Evolutionary conservation across 2,113 vertebrate genomes (phyloP).

Genomic region (Petroica traversi): DNA sequence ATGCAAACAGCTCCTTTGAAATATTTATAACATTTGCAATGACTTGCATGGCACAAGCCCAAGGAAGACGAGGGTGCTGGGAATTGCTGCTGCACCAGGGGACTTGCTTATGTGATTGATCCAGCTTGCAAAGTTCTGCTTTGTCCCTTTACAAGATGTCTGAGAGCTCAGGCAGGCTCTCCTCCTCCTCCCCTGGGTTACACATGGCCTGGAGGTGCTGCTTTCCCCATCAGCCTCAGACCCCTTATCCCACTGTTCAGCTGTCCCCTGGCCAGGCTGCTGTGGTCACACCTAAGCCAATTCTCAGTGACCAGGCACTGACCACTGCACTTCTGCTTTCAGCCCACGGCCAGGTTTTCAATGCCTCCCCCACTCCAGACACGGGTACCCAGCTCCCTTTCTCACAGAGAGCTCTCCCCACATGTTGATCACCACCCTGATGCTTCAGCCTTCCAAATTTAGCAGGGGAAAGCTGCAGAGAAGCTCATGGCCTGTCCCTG

Average conservation of each 20-base stretch:
- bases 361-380: not conserved
- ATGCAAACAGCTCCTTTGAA: not conserved
- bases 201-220: not conserved
- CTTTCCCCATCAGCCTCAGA: not conserved
- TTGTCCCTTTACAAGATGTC: not conserved
- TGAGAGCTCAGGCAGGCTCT: not conserved
- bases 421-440: rapidly evolving
- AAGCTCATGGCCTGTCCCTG: not conserved
- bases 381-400: not conserved
- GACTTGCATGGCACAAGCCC: not conserved
- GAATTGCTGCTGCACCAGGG: not conserved
- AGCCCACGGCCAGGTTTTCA: not conserved
- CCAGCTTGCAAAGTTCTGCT: not conserved
- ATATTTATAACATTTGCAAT: not conserved
- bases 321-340: not conserved
- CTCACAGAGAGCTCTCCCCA: not conserved
- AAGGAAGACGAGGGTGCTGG: not conserved
- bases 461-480: not conserved
- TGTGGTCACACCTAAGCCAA: not conserved
- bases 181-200: not conserved
- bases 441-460: not conserved
- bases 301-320: not conserved
- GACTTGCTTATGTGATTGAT: not conserved
- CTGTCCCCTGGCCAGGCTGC: not conserved
- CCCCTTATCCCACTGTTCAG: not conserved